Percentiles rank a stretch among this genome's conserved stretches.
Conservation (phyloP, 2,888 invertebrate genomes). For the Pollenia labialis region DNA sequence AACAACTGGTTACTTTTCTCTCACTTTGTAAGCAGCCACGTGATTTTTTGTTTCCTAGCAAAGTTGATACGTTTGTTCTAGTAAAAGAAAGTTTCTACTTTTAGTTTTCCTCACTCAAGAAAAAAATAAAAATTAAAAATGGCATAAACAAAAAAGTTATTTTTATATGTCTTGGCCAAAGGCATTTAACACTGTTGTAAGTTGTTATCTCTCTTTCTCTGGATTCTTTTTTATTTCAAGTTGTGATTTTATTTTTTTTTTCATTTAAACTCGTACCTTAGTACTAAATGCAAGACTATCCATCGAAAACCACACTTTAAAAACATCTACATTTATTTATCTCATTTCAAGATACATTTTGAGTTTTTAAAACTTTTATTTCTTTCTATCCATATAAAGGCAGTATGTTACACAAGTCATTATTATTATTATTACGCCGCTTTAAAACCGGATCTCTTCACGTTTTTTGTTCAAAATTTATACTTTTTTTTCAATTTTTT, state of each 20-base stretch:
- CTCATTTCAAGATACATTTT: conserved; percentile 58
- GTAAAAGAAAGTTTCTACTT: too few species aligned
- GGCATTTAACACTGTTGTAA: conserved; percentile 8
- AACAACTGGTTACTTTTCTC: too few species aligned
- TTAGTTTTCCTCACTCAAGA: too few species aligned
- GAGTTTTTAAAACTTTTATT: conserved; percentile 44
- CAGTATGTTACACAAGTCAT: conserved; percentile 70
- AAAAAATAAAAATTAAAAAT: neutral
- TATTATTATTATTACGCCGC: conserved; percentile 73
- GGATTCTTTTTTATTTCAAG: neutral
- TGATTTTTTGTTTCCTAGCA: too few species aligned
- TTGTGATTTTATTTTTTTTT: neutral
- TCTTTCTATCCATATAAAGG: conserved; percentile 62
- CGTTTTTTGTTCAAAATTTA: conserved; percentile 46
- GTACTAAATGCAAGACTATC: conserved; percentile 20
- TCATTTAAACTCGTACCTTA: conserved; percentile 1
- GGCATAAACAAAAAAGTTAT: neutral
- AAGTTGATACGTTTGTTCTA: too few species aligned
- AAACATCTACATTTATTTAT: conserved; percentile 47
- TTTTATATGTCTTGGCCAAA: conserved; percentile 34
- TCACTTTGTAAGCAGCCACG: too few species aligned
- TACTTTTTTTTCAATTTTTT: conserved; percentile 24
- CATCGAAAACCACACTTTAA: conserved; percentile 11
- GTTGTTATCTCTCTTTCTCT: conserved; percentile 29
- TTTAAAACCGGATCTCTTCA: conserved; percentile 80